Evolutionary conservation across 2,797 vertebrate species (phyloP).

Genomic region (Acrossocheilus wenchowensis): DNA sequence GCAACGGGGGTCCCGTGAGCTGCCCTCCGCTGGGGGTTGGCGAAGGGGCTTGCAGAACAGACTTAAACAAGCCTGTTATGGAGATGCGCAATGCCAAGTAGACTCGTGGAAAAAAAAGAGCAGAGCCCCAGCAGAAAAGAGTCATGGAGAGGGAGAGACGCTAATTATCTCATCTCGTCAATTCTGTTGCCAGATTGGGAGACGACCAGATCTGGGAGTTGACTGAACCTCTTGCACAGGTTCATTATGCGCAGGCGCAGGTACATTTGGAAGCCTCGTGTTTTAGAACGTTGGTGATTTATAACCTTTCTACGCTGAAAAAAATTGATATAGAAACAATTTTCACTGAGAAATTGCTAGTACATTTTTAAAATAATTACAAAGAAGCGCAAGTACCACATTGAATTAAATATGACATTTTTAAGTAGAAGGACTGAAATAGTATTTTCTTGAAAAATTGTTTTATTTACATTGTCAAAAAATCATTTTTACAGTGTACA

Average conservation of each 20-base stretch:
- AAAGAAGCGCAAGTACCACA: background rate
- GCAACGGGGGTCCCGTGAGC: slow-evolving; percentile 82
- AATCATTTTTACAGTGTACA: background rate
- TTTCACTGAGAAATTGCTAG: background rate
- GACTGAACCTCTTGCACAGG: slow-evolving; percentile 44
- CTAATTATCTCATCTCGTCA: slow-evolving; percentile 66
- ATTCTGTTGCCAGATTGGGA: slow-evolving; percentile 71
- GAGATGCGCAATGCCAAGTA: slow-evolving; percentile 55
- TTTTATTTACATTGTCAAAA: background rate
- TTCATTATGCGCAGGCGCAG: slow-evolving; percentile 43
- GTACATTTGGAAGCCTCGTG: slow-evolving; percentile 18
- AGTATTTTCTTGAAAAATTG: background rate
- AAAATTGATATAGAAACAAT: background rate
- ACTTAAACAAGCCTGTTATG: slow-evolving; percentile 66
- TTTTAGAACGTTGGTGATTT: slow-evolving; percentile 8
- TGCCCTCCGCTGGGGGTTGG: slow-evolving; percentile 75
- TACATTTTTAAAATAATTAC: background rate
- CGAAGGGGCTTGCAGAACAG: slow-evolving; percentile 71
- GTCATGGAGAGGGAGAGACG: slow-evolving; percentile 60
- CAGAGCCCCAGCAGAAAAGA: slow-evolving; percentile 65
- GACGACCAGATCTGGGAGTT: slow-evolving; percentile 55
- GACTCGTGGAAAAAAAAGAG: slow-evolving; percentile 68
- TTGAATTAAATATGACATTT: background rate
- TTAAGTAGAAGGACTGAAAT: background rate
- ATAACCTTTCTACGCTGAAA: background rate